A percentile compares a stretch with the other conserved stretches of the same genome.
Evolutionary conservation across 1,140 invertebrate genomes (phyloP).

Genomic region (Nomia melanderi): DNA sequence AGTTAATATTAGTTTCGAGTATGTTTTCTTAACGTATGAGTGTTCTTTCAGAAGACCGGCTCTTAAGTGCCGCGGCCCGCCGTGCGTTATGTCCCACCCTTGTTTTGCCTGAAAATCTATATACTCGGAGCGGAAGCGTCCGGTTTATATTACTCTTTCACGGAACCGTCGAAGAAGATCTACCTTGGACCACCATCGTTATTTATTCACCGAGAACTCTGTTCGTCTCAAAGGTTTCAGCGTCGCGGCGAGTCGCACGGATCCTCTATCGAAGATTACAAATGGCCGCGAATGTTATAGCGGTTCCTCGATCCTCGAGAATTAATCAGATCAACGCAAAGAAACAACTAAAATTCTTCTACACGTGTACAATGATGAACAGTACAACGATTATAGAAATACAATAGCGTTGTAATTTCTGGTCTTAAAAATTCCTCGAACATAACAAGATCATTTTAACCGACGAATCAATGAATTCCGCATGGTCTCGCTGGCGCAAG

Average conservation of each 20-base stretch:
- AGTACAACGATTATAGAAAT: too few species aligned
- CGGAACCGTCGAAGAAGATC: background rate
- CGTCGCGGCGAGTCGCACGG: too few species aligned
- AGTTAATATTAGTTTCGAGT: constrained; percentile 78
- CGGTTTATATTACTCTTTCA: constrained; percentile 1
- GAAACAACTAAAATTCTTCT: too few species aligned
- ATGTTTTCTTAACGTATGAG: constrained; percentile 76
- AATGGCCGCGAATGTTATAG: too few species aligned
- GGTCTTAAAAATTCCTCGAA: background rate
- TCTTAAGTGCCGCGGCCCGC: constrained; percentile 20
- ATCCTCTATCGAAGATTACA: too few species aligned
- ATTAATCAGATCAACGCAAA: too few species aligned
- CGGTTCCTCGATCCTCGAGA: too few species aligned
- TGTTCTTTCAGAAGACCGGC: constrained; percentile 57
- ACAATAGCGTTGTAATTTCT: too few species aligned
- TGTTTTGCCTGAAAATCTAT: constrained; percentile 42
- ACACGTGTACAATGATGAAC: too few species aligned
- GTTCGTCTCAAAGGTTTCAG: background rate
- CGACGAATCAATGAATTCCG: background rate
- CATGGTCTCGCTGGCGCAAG: background rate
- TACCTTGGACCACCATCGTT: background rate
- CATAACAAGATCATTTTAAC: background rate
- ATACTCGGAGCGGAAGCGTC: constrained; percentile 13
- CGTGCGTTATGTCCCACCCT: constrained; percentile 32
- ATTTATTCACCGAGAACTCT: background rate